These are phyloP conservation scores for Caprella mutica DNA, from an alignment of 2,888 invertebrate species.

Conservation along the genomic window DNA sequence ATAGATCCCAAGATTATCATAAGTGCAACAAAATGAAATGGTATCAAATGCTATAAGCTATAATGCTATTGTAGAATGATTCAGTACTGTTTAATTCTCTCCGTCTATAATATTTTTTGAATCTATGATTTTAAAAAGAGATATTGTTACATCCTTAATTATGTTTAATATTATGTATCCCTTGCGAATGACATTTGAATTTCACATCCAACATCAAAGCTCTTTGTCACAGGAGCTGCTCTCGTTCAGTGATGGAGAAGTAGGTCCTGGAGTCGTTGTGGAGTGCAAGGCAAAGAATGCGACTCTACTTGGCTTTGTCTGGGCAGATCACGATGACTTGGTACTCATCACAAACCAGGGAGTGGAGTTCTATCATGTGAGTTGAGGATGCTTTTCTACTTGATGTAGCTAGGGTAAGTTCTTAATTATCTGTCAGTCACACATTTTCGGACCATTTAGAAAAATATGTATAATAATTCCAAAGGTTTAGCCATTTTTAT, in stretches of 20 bases:
- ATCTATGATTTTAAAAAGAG: too few relatives aligned
- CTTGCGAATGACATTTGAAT: too few relatives aligned
- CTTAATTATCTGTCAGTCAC: not conserved
- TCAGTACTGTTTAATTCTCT: too few relatives aligned
- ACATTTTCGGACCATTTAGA: not conserved
- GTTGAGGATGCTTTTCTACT: too few relatives aligned
- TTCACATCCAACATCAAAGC: too few relatives aligned
- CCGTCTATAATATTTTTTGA: too few relatives aligned
- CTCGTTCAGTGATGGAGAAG: slow-evolving; percentile 55
- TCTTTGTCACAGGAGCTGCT: slow-evolving; percentile 61
- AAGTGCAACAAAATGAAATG: too few relatives aligned
- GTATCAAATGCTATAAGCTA: too few relatives aligned
- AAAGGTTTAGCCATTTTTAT: not conserved
- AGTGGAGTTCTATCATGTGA: slow-evolving; percentile 72
- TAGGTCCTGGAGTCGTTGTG: slow-evolving; percentile 60
- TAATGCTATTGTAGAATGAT: not conserved
- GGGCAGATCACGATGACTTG: slow-evolving; percentile 77
- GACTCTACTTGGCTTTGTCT: slow-evolving; percentile 79
- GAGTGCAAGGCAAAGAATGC: slow-evolving; percentile 75
- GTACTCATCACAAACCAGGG: slow-evolving; percentile 83
- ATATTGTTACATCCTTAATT: not conserved
- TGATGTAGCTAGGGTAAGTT: too few relatives aligned
- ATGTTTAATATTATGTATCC: not conserved
- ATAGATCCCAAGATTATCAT: too few relatives aligned
- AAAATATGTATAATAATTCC: not conserved